Evolutionary conservation across 2,888 invertebrate species (phyloP), one percentile per base, ranked within the genome.

Genomic region (Zaprionus lineosus): DNA sequence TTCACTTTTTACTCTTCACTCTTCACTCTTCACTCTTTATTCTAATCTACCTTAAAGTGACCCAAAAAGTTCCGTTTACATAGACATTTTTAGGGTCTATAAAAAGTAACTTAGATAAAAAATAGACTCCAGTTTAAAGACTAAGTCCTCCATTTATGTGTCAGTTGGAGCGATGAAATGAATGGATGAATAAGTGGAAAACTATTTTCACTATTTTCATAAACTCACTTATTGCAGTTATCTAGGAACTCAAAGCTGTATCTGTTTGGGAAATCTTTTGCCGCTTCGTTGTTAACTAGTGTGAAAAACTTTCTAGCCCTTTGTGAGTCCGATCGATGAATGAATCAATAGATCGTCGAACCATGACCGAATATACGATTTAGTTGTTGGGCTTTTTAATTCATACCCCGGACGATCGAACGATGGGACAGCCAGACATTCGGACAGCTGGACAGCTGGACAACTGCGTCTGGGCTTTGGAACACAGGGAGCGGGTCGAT

Each of bases 281-380:
- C 3, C 7, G 2, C n/a, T 46, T n/a, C 21, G 41, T 26, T 55
- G 76, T 46, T 29, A 63, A 0, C 5, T 16, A 56, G 73, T 72
- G 76, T 34, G 12, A 4, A 41, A 15, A 28, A 51, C 44, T 63
- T 46, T 53, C 48, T 50, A 50, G 24, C 40, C 59, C 36, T 50
- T 59, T 59, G 26, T 43, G 29, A 24, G 53, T 52, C 31, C 56
- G 74, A 73, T 64, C 64, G 67, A 59, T 74, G 66, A 68, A 78
- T 57, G 60, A 43, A 79, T 73, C 69, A 76, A 79, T 82, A 75
- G 84, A 69, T 77, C 51, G 73, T 63, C 76, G 76, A 73, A 58
- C 83, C 83, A 66, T 75, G 81, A 79, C 77, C 70, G 76, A 77
- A 83, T 76, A 66, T 73, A 76, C 83, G 74, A 83, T 79, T 83